These are phyloP conservation scores for Agonopterix heracliana DNA, from an alignment of 2,888 invertebrate species.

Conservation along the genomic window DNA sequence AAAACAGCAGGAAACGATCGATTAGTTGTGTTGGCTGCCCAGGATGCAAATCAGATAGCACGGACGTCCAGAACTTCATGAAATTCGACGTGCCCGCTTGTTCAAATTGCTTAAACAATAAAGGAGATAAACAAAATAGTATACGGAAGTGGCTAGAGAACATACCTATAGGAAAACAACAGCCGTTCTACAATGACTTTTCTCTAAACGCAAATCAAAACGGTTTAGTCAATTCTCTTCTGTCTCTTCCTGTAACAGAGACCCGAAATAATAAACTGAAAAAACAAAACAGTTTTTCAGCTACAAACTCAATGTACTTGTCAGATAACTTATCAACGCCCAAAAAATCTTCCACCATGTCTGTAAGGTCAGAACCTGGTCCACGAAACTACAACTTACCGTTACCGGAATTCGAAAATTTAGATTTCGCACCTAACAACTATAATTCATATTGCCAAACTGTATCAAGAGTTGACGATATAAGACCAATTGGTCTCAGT, in stretches of 20 bases:
- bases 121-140: slow-evolving; percentile 83
- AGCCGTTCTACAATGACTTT: slow-evolving; percentile 39
- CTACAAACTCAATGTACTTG: slow-evolving; percentile 36
- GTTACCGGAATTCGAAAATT: slow-evolving; percentile 50
- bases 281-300: slow-evolving; percentile 59
- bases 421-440: slow-evolving; percentile 30
- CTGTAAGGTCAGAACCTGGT: slow-evolving; percentile 64
- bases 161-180: slow-evolving; percentile 72
- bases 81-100: slow-evolving; percentile 67
- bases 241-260: slow-evolving; percentile 46
- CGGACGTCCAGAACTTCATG: slow-evolving; percentile 50
- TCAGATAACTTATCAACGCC: slow-evolving; percentile 37
- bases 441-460: slow-evolving; percentile 45
- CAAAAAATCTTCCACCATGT: slow-evolving; percentile 49
- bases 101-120: slow-evolving; percentile 68
- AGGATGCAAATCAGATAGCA: slow-evolving; percentile 70
- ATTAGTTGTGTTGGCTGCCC: slow-evolving; percentile 79
- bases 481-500: slow-evolving; percentile 44
- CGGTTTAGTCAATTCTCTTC: slow-evolving; percentile 46
- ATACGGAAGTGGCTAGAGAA: slow-evolving; percentile 86
- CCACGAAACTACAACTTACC: slow-evolving; percentile 59
- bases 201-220: slow-evolving; percentile 34
- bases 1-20: slow-evolving; percentile 76
- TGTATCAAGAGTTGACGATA: slow-evolving; percentile 45
- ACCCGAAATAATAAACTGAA: slow-evolving; percentile 38